Base-by-base conservation (phyloP, 2,113 vertebrate species). In the Agapornis roseicollis region DNA sequence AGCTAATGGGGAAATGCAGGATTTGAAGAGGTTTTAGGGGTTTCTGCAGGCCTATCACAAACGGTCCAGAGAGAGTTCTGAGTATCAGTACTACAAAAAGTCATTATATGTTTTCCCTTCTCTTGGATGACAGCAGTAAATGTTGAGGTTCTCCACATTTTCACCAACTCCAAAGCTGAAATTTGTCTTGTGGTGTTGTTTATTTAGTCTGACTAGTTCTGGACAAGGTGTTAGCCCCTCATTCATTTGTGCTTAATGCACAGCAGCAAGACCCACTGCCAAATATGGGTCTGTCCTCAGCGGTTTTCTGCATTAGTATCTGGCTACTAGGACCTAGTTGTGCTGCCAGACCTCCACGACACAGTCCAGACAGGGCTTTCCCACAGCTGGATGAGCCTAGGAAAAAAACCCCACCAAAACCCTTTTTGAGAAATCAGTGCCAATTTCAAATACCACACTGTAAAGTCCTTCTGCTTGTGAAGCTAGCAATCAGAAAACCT, bases 341-440 rank as follows among this genome's bases (percentile, higher is more conserved):
- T 63, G 41, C 37, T 94, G 94, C 93, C 94, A 96, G 89, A 96
- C 78, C 89, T 89, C 85, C 69, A 33, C 3, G 22, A 83, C 20
- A 58, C 61, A 71, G 56, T 95, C 89, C 96, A 96, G 91, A 79
- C 90, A 86, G 94, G 94, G 65, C 60, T 91, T 88, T 94, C 41
- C 39, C 55, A 82, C 63, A 89, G 52, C 0, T 90, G 64, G 73
- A 94, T 37, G 5, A 74, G 20, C 39, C 49, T 71, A 88, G 29
- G 37, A 25, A 76, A 72, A 83, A 66, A 44, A 66, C 35, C 50
- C 29, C 11, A 46, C 44, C 44, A 73, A 89, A 94, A 65, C 72
- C 11, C 7, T 3, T 17, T 82, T 81, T 0, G 5, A 77, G 60
- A 83, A 94, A 17, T 74, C 58, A 72, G 13, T 46, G 17, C 79